These are phyloP conservation scores for Enteromius treurensis DNA, from an alignment of 2,797 vertebrate genomes.

Conservation along the genomic window DNA sequence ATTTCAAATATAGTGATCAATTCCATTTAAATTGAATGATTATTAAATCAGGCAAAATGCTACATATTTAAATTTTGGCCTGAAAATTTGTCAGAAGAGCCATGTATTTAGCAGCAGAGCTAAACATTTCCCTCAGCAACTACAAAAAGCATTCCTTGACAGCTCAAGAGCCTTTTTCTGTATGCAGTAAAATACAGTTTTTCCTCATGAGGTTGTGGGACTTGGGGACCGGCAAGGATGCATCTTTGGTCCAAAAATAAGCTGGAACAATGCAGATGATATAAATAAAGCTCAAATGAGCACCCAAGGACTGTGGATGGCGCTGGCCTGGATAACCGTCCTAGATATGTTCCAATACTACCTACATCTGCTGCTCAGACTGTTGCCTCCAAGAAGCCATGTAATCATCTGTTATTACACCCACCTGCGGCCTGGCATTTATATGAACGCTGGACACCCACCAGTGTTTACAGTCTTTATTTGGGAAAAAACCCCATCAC, in stretches of 20 bases:
- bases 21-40: too few relatives aligned
- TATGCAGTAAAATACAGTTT: neutral
- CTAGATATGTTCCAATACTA: slow-evolving; percentile 68
- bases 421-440: neutral
- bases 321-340: slow-evolving; percentile 76
- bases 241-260: slow-evolving; percentile 69
- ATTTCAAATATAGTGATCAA: too few relatives aligned
- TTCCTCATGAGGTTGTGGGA: neutral
- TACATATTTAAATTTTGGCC: neutral
- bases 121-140: neutral
- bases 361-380: slow-evolving; percentile 48
- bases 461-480: slow-evolving; percentile 36
- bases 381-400: slow-evolving; percentile 52
- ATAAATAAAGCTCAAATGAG: slow-evolving; percentile 71
- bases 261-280: slow-evolving; percentile 58
- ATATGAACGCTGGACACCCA: neutral
- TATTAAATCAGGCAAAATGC: neutral
- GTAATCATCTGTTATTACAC: slow-evolving; percentile 40
- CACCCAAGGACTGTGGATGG: slow-evolving; percentile 64
- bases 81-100: neutral
- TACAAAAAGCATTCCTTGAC: neutral
- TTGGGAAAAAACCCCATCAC: neutral
- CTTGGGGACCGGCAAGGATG: slow-evolving; percentile 32
- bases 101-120: neutral
- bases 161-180: neutral